These are phyloP conservation scores for Trematomus loennbergii DNA, from an alignment of 2,113 vertebrate species.

Conservation along the genomic window DNA sequence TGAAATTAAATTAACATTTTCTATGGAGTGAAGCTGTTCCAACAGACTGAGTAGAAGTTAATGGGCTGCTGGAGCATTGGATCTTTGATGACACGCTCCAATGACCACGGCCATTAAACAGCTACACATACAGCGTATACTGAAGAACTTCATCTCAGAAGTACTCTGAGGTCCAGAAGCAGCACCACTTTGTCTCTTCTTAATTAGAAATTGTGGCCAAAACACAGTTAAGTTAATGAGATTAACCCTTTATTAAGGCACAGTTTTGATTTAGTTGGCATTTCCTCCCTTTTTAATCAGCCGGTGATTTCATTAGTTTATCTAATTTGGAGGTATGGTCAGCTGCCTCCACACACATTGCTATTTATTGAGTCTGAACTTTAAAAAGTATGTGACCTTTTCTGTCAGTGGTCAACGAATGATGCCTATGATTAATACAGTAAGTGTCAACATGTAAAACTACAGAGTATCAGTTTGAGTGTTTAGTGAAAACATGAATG, in stretches of 20 bases:
- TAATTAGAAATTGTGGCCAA: background rate
- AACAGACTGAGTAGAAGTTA: slow-evolving; percentile 62
- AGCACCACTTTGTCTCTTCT: background rate
- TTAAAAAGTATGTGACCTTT: too few species aligned
- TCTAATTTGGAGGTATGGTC: too few species aligned
- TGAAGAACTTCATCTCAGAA: slow-evolving; percentile 14
- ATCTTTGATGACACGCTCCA: slow-evolving; percentile 61
- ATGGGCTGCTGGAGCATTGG: slow-evolving; percentile 52
- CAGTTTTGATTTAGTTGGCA: too few species aligned
- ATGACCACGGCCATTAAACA: slow-evolving; percentile 45
- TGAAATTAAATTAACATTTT: slow-evolving; percentile 64
- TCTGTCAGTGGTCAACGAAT: too few species aligned
- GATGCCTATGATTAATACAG: too few species aligned
- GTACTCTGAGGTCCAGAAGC: background rate
- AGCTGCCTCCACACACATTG: too few species aligned
- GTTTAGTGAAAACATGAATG: background rate
- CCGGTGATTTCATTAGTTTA: too few species aligned
- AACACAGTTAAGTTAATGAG: background rate
- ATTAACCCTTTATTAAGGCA: too few species aligned
- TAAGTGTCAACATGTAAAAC: too few species aligned
- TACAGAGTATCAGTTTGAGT: background rate
- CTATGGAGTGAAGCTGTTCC: slow-evolving; percentile 48
- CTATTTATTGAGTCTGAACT: too few species aligned
- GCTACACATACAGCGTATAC: slow-evolving; percentile 25
- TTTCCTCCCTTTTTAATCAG: too few species aligned